Evolutionary conservation across 2,113 vertebrate species (phyloP).

Genomic region (Serinus canaria): DNA sequence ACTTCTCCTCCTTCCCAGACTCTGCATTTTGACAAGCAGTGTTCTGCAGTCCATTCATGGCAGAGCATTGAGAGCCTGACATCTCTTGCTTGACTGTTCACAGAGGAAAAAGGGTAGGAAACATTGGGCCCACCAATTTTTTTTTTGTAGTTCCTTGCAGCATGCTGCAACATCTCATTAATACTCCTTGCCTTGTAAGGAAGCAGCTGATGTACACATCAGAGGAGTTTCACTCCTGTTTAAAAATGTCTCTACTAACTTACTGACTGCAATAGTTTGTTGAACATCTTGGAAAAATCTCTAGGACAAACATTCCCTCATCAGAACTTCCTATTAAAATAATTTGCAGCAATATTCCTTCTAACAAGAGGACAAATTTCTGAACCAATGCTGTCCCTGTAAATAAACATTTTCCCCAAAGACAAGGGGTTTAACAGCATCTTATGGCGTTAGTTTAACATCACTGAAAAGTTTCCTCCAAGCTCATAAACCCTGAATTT

Average conservation of each 20-base stretch:
- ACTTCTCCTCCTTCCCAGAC: neutral
- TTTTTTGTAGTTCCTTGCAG: neutral
- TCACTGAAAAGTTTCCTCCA: neutral
- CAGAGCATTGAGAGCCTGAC: rapidly evolving
- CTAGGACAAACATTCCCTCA: neutral
- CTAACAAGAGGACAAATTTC: neutral
- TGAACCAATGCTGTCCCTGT: neutral
- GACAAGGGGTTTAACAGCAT: neutral
- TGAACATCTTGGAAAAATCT: neutral
- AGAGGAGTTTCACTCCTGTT: neutral
- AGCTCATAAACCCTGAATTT: neutral
- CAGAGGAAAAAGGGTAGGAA: neutral
- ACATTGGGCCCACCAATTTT: neutral
- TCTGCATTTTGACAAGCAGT: neutral
- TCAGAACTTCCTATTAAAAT: neutral
- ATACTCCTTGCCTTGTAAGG: neutral
- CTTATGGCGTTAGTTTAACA: neutral
- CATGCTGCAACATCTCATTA: neutral
- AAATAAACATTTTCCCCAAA: neutral
- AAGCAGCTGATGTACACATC: neutral
- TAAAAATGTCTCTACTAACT: neutral
- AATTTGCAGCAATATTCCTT: neutral
- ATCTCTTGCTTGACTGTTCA: neutral
- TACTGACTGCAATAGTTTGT: neutral
- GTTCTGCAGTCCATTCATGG: neutral